Evolutionary conservation across 2,888 invertebrate genomes (phyloP).

Genomic region (Shargacucullia verbasci): DNA sequence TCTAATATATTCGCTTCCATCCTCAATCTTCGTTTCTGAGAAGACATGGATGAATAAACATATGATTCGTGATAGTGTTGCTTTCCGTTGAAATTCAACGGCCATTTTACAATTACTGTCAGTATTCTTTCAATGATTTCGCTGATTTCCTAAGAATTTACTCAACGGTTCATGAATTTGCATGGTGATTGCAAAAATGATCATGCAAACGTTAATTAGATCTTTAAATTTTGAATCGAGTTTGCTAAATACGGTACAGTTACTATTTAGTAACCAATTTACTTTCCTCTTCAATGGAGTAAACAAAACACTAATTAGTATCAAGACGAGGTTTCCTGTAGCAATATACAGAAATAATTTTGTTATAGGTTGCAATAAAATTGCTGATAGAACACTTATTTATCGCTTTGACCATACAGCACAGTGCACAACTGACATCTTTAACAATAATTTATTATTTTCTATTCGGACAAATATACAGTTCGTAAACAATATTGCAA

Average conservation of each 20-base stretch:
- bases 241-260: slow-evolving; percentile 21
- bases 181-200: slow-evolving; percentile 58
- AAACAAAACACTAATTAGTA: slow-evolving; percentile 22
- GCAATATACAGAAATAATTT: slow-evolving; percentile 20
- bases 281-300: slow-evolving; percentile 12
- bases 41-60: slow-evolving; percentile 47
- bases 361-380: slow-evolving; percentile 11
- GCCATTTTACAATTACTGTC: slow-evolving; percentile 38
- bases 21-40: slow-evolving; percentile 41
- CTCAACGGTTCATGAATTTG: slow-evolving; percentile 57
- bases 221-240: too few relatives aligned
- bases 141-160: slow-evolving; percentile 57
- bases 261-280: slow-evolving; percentile 20
- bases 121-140: slow-evolving; percentile 51
- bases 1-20: slow-evolving; percentile 50
- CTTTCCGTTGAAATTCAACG: slow-evolving; percentile 31
- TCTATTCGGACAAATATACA: slow-evolving; percentile 7
- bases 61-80: slow-evolving; percentile 38
- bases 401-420: slow-evolving; percentile 8
- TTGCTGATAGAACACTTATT: slow-evolving; percentile 16
- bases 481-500: slow-evolving; percentile 41
- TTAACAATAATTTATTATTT: slow-evolving; percentile 5
- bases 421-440: background rate
- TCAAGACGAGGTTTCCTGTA: slow-evolving; percentile 18
- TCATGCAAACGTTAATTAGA: slow-evolving; percentile 55